phyloP scores from a whole-genome alignment of 2,797 vertebrate genomes.

The Coregonus sp. region DNA sequence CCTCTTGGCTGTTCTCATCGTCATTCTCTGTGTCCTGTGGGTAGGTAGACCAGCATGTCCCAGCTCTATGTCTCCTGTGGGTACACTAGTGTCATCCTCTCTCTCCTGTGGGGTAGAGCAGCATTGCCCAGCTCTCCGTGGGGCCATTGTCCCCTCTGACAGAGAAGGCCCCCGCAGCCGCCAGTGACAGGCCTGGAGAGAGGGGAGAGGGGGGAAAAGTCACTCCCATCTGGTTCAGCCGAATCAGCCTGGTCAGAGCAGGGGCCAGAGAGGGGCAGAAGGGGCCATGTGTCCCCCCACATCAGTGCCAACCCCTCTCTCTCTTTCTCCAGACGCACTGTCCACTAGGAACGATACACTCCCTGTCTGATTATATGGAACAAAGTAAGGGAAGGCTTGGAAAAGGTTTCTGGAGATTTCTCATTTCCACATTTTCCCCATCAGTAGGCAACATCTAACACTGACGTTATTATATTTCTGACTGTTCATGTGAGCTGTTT shows the following conservation, averaged over 20 bases:
- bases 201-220: constrained; percentile 58
- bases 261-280: constrained; percentile 28
- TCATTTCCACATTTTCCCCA: neutral
- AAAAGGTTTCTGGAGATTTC: neutral
- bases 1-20: constrained; percentile 6
- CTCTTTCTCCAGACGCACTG: constrained; percentile 41
- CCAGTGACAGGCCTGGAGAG: constrained; percentile 64
- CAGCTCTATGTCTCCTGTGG: constrained; percentile 42
- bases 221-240: constrained; percentile 77
- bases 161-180: constrained; percentile 44
- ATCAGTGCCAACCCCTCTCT: constrained; percentile 61
- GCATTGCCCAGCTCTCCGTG: constrained; percentile 28
- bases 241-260: constrained; percentile 66
- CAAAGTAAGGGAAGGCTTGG: neutral
- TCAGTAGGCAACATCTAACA: neutral
- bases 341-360: constrained; percentile 41
- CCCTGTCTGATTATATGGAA: neutral
- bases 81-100: constrained; percentile 29
- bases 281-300: constrained; percentile 65
- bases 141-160: constrained; percentile 43
- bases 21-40: constrained; percentile 41
- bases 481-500: constrained; percentile 7
- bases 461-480: neutral
- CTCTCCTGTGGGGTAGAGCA: neutral
- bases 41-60: constrained; percentile 15